Base-by-base conservation (phyloP, 53 echinoderm and acorn worm species). In the Paelopatides confundens region DNA sequence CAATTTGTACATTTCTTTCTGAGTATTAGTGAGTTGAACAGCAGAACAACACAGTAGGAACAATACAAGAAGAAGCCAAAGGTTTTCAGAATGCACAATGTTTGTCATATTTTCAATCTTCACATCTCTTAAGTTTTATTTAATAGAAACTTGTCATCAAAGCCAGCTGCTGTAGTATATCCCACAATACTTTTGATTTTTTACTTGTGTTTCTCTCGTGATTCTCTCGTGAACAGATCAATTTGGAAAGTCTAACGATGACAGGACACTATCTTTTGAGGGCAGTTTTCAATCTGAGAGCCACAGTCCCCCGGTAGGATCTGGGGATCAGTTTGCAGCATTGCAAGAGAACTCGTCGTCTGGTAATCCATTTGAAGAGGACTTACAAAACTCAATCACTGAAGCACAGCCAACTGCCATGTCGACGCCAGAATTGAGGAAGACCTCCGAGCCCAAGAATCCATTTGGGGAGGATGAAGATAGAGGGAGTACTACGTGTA, bases 391-490 rank as follows among this genome's bases (percentile, higher is more conserved):
- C 35, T 12, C 18, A 74, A 39, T 74, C 74, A 74, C 46, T 40
- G 40, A 74, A 46, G 46, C 43, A 17, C 39, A 74, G 28, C 74
- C 74, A 7, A 40, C 74, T 40, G 74, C 74, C 39, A 74, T 39
- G 74, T 74, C 81, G 28, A 81, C 48, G 31, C 67, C 50, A 21
- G 69, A 66, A 29, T 3, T 26, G 43, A 32, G 47, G 10, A 37
- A 86, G 34, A 43, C 31, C n/a, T 47, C 50, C 1, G 47, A 35
- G 17, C 49, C 86, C 15, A 26, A 30, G 3, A 86, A 86, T 48
- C 86, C 86, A 49, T 86, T 86, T 47, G 69, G 39, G 40, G 86
- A 67, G 48, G 86, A 86, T 28, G 47, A 86, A 27, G 70, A 69
- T 8, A 31, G 39, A 39, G 37, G 39, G 24, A 40, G 21, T 21